Percentiles rank a stretch among this genome's conserved stretches.
These are phyloP conservation scores for Hyles vespertilio DNA, from an alignment of 1,140 invertebrate species.

Conservation along the genomic window DNA sequence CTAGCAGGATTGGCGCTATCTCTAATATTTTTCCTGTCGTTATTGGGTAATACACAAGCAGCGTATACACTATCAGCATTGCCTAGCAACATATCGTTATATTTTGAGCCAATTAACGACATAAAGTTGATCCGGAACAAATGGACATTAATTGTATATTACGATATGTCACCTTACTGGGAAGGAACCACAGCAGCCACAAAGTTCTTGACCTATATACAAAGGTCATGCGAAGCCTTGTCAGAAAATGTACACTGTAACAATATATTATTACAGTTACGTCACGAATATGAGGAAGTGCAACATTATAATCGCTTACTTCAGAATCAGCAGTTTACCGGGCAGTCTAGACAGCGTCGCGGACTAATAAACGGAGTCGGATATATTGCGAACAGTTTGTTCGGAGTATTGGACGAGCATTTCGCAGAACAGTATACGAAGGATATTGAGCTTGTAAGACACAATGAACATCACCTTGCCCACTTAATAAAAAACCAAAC, in stretches of 20 bases:
- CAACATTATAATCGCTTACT: slow-evolving; percentile 8
- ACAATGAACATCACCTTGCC: slow-evolving; percentile 2
- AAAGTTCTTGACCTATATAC: too few species aligned
- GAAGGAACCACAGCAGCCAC: too few species aligned
- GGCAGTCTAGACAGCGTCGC: neutral
- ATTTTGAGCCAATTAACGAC: too few species aligned
- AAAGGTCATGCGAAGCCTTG: neutral
- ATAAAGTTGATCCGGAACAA: too few species aligned
- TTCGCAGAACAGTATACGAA: neutral
- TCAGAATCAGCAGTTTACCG: slow-evolving; percentile 1
- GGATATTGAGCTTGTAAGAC: slow-evolving; percentile 4
- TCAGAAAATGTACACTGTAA: slow-evolving; percentile 2
- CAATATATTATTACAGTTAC: slow-evolving; percentile 5
- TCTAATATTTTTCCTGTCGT: too few species aligned
- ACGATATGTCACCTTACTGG: too few species aligned
- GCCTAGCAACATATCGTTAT: too few species aligned
- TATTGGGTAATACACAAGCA: too few species aligned
- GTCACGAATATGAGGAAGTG: slow-evolving; percentile 5
- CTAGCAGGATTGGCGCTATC: too few species aligned
- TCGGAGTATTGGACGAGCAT: neutral
- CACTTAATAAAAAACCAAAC: slow-evolving; percentile 12
- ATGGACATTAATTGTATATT: too few species aligned
- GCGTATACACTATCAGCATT: too few species aligned
- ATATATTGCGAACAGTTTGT: neutral
- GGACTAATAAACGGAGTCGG: neutral